Evolutionary conservation across 2,888 invertebrate species (phyloP).

Genomic region (Pomacea canaliculata): DNA sequence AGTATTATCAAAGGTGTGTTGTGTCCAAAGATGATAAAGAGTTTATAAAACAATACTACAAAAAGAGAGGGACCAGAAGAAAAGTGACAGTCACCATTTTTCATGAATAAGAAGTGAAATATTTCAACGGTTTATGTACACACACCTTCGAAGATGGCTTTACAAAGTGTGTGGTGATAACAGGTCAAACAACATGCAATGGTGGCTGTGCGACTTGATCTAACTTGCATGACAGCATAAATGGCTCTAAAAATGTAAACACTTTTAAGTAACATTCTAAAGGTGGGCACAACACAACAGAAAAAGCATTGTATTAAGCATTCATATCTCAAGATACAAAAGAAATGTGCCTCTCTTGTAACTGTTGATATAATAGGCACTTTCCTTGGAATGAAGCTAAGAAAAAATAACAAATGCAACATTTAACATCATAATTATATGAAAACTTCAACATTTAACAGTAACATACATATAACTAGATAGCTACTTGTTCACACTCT

Average conservation of each 20-base stretch:
- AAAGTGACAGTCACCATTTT: too few species aligned
- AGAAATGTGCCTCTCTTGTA: conserved; percentile 20
- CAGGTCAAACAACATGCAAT: conserved; percentile 4
- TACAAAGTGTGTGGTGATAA: neutral
- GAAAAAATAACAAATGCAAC: conserved; percentile 30
- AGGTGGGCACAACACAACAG: conserved; percentile 23
- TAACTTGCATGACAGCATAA: conserved; percentile 9
- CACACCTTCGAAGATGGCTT: too few species aligned
- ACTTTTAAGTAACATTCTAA: conserved; percentile 10
- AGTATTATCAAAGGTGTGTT: too few species aligned
- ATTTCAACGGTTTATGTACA: too few species aligned
- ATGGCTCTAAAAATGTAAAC: conserved; percentile 19
- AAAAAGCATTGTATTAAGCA: conserved; percentile 22
- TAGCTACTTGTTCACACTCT: conserved; percentile 15
- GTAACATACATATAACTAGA: conserved; percentile 27
- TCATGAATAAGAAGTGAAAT: too few species aligned
- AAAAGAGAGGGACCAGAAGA: too few species aligned
- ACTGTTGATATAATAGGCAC: conserved; percentile 19
- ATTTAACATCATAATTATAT: conserved; percentile 27
- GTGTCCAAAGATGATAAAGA: too few species aligned
- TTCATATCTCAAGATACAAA: conserved; percentile 1
- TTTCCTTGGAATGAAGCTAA: conserved; percentile 29
- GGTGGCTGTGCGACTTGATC: neutral
- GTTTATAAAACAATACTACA: too few species aligned
- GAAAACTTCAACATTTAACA: conserved; percentile 26